Conservation (phyloP, 2,888 invertebrate species). For the Caenorhabditis sp. region DNA sequence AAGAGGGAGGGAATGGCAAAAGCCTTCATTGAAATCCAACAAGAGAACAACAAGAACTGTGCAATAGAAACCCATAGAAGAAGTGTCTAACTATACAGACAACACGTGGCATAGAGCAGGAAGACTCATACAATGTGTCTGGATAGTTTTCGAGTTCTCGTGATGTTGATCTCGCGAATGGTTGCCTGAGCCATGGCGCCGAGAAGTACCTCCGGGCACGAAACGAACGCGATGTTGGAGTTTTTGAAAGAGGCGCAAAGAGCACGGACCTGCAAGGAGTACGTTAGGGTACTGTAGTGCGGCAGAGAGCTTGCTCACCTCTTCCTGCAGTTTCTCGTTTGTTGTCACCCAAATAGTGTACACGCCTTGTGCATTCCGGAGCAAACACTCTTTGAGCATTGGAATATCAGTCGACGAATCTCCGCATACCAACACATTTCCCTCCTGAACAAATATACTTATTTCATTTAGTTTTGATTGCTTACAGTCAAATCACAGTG, state of each 20-base stretch:
- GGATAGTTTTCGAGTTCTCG: conserved; percentile 43
- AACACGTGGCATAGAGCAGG: background rate
- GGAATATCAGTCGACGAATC: conserved; percentile 78
- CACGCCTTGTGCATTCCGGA: conserved; percentile 71
- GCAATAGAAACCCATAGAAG: conserved; percentile 3
- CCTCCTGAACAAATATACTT: conserved; percentile 57
- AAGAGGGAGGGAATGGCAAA: background rate
- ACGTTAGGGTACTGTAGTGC: background rate
- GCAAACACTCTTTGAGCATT: conserved; percentile 76
- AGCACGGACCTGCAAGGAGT: conserved; percentile 64
- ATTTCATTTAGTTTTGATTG: background rate
- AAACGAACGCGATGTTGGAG: conserved; percentile 77
- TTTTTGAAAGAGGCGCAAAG: conserved; percentile 75
- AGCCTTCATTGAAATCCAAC: conserved; percentile 8
- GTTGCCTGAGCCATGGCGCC: conserved; percentile 79
- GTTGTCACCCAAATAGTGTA: conserved; percentile 78
- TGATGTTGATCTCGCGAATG: conserved; percentile 77
- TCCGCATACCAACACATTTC: conserved; percentile 78
- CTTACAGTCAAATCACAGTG: conserved; percentile 69
- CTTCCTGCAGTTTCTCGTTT: conserved; percentile 63
- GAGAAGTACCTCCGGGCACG: conserved; percentile 78
- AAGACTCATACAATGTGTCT: conserved; percentile 10
- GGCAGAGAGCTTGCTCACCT: conserved; percentile 51
- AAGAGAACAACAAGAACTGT: background rate
- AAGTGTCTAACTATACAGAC: conserved; percentile 16